Percentiles rank a stretch among this genome's conserved stretches.
Conservation (phyloP, 2,113 vertebrate genomes). For the Dromiciops gliroides region DNA sequence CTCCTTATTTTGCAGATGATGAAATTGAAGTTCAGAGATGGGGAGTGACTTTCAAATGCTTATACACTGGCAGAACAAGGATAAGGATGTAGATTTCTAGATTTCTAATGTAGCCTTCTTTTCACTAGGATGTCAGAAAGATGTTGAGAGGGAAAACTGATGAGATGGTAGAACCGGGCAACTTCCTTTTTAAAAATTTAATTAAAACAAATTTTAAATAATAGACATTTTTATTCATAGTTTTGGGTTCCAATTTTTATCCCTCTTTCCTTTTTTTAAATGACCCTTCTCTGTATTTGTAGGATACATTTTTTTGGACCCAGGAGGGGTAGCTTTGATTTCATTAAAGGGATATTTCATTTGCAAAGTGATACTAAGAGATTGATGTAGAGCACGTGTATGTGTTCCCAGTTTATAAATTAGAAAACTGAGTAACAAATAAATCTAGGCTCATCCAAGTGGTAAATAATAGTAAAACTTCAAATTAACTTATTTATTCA, state of each 20-base stretch:
- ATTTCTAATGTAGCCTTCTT: background rate
- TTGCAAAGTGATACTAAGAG: background rate
- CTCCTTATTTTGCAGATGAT: background rate
- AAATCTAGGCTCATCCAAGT: background rate
- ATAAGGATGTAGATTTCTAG: background rate
- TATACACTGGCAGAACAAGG: background rate
- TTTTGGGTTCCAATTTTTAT: no score
- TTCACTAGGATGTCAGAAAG: background rate
- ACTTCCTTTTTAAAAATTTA: constrained; percentile 39
- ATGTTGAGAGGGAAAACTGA: background rate
- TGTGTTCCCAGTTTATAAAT: background rate
- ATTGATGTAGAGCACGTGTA: background rate
- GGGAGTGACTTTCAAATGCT: background rate
- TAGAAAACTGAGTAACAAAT: background rate
- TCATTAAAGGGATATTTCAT: background rate
- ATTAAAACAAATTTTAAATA: no score
- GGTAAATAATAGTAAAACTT: background rate
- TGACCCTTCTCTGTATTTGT: constrained; percentile 11
- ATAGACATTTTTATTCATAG: no score
- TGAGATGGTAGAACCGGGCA: background rate
- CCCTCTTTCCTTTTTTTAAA: no score
- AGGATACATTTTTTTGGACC: background rate
- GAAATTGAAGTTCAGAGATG: background rate
- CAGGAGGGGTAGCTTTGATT: constrained; percentile 19
- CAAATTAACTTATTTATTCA: no score